Percentiles rank a stretch among this genome's conserved stretches.
Evolutionary conservation across 2,113 vertebrate species (phyloP).

Genomic region (Actenoides hombroni): DNA sequence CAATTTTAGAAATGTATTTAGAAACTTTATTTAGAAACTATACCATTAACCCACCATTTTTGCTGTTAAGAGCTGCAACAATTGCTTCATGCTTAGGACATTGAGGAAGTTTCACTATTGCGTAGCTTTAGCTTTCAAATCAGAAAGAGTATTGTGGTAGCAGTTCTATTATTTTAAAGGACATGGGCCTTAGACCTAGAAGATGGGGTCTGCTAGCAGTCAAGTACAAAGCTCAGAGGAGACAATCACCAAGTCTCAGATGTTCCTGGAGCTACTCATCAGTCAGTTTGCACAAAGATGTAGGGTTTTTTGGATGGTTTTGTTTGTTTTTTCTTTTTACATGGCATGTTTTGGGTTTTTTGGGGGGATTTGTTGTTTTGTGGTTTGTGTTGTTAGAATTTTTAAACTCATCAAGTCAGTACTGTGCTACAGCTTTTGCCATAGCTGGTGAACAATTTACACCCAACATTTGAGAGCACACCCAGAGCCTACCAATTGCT

Average conservation of each 20-base stretch:
- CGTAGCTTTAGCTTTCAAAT: neutral
- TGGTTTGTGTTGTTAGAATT: neutral
- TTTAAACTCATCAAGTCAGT: neutral
- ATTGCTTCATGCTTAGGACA: neutral
- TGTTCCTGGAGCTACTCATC: neutral
- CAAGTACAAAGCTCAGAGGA: neutral
- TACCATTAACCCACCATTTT: neutral
- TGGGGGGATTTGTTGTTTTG: neutral
- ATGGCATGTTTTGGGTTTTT: too few relatives aligned
- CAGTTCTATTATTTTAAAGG: neutral
- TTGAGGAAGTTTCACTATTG: neutral
- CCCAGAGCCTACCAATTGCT: neutral
- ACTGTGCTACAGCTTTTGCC: neutral
- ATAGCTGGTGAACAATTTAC: neutral
- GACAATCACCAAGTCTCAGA: neutral
- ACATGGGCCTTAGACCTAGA: neutral
- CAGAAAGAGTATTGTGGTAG: neutral
- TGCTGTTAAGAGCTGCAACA: neutral
- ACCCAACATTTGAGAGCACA: neutral
- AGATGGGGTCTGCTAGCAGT: neutral
- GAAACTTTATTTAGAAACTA: neutral
- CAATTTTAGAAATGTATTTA: neutral
- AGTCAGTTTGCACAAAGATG: neutral
- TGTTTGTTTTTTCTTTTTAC: neutral
- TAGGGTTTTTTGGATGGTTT: accelerated